Evolutionary conservation across 1,140 invertebrate genomes (phyloP).

Genomic region (Bombus superbus): DNA sequence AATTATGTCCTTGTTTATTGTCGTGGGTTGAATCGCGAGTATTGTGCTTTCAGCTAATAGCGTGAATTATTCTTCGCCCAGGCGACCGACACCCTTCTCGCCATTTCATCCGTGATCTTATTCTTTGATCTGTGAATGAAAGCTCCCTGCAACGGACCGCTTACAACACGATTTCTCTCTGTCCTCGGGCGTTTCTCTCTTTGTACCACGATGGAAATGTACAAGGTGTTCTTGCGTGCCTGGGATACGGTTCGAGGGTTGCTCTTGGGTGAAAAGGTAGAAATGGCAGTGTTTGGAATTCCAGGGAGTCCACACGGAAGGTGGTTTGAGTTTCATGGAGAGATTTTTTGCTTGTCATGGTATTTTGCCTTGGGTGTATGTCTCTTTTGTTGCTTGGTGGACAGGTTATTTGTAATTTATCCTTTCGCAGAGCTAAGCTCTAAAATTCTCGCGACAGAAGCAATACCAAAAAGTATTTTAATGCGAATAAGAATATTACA

Average conservation of each 20-base stretch:
- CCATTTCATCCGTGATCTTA: conserved; percentile 19
- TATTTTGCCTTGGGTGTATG: neutral
- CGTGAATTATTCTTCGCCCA: conserved; percentile 77
- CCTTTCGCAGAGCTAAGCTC: neutral
- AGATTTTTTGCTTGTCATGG: neutral
- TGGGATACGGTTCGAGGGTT: neutral
- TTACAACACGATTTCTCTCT: conserved; percentile 34
- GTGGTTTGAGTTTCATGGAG: neutral
- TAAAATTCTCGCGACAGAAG: too few relatives aligned
- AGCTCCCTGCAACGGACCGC: conserved; percentile 33
- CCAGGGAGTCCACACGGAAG: neutral
- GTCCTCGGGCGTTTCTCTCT: conserved; percentile 6
- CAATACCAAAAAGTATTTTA: too few relatives aligned
- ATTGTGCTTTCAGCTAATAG: conserved; percentile 76
- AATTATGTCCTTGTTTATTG: conserved; percentile 80
- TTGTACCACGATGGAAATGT: neutral
- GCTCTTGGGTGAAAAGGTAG: too few relatives aligned
- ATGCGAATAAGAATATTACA: too few relatives aligned
- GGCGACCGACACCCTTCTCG: conserved; percentile 65
- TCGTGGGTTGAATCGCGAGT: conserved; percentile 58
- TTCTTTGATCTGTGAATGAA: conserved; percentile 60
- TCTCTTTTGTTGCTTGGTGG: neutral
- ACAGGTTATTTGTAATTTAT: neutral
- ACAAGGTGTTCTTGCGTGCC: conserved; percentile 1
- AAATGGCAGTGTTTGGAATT: neutral